A percentile compares a stretch with the other conserved stretches of the same genome.
Evolutionary conservation across 2,888 invertebrate genomes (phyloP).

Genomic region (Plebejus anna): DNA sequence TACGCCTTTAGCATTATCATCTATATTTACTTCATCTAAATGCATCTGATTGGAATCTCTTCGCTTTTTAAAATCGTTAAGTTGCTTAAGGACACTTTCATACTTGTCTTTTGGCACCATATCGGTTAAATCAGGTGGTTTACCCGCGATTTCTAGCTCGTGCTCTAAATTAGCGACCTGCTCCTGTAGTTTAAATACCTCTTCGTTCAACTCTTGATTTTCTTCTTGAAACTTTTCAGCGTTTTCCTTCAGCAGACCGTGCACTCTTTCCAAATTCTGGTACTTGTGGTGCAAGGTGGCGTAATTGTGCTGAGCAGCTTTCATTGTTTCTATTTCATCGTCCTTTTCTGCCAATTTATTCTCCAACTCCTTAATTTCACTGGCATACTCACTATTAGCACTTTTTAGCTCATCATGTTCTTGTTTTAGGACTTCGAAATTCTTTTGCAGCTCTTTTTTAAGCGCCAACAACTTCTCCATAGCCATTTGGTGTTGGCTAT

Average conservation of each 20-base stretch:
- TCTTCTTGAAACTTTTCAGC: slow-evolving; percentile 77
- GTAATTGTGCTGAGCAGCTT: slow-evolving; percentile 52
- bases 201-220: slow-evolving; percentile 75
- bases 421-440: slow-evolving; percentile 69
- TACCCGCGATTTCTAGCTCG: slow-evolving; percentile 60
- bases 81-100: slow-evolving; percentile 59
- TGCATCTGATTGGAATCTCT: slow-evolving; percentile 55
- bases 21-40: slow-evolving; percentile 69
- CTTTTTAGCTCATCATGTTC: slow-evolving; percentile 70
- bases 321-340: slow-evolving; percentile 56
- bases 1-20: slow-evolving; percentile 73
- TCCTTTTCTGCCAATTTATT: slow-evolving; percentile 69
- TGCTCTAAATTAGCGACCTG: slow-evolving; percentile 70
- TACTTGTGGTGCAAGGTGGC: slow-evolving; percentile 70
- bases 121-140: slow-evolving; percentile 52
- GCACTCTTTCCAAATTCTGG: slow-evolving; percentile 69
- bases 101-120: slow-evolving; percentile 61
- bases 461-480: slow-evolving; percentile 79
- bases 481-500: slow-evolving; percentile 85
- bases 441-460: slow-evolving; percentile 76
- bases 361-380: slow-evolving; percentile 64
- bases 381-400: slow-evolving; percentile 66
- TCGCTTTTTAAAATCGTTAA: slow-evolving; percentile 57
- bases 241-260: slow-evolving; percentile 66
- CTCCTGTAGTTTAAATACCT: slow-evolving; percentile 72